These are phyloP conservation scores for Ochotona princeps DNA, from an alignment of 2,113 vertebrate species.

Conservation along the genomic window DNA sequence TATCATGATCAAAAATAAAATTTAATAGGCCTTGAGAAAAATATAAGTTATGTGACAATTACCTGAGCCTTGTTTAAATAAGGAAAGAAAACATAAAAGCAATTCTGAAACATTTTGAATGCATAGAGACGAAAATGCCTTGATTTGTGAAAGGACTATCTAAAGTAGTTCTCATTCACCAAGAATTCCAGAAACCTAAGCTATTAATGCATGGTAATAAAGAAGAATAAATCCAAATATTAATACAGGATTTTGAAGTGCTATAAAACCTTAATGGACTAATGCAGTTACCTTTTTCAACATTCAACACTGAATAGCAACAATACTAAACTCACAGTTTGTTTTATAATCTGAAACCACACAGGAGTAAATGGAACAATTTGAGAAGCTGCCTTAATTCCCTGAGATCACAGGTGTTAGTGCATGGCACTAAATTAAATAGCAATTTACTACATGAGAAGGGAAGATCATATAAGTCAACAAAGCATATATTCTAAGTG, in stretches of 20 bases:
- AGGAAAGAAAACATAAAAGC: not conserved
- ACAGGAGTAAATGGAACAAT: not conserved
- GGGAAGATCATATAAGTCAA: not conserved
- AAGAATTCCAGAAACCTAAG: not conserved
- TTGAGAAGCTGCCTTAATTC: constrained; percentile 24
- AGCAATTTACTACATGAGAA: not conserved
- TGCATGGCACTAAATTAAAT: constrained; percentile 37
- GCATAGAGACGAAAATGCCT: not conserved
- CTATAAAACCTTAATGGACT: constrained; percentile 5
- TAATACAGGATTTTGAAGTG: not conserved
- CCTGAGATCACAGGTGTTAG: not conserved
- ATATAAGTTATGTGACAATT: not conserved
- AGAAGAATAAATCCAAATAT: not conserved
- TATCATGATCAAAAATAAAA: constrained; percentile 46
- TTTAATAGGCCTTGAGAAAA: not conserved
- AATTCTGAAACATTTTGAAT: constrained; percentile 41
- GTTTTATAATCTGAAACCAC: not conserved
- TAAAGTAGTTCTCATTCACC: constrained; percentile 25
- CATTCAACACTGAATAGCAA: not conserved
- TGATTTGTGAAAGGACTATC: constrained; percentile 41
- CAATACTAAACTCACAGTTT: constrained; percentile 9
- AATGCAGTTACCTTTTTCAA: constrained; percentile 46
- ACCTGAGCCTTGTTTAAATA: constrained; percentile 9
- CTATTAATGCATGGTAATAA: not conserved
- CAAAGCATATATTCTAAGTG: constrained; percentile 11